phyloP scores from a whole-genome alignment of 2,113 vertebrate genomes.

The Phrynocephalus versicolor region DNA sequence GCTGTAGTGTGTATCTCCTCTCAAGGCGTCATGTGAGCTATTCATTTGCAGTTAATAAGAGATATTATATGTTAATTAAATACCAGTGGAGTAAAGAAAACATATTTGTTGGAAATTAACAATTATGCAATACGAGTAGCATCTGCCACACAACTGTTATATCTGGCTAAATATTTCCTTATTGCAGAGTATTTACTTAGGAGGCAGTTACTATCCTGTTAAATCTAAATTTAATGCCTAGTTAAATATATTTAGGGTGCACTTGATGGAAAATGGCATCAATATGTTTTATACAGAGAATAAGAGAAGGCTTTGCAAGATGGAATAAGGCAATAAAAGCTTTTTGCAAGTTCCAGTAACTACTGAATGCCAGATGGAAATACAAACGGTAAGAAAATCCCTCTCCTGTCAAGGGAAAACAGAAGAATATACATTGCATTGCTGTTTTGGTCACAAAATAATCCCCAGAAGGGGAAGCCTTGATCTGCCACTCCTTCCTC shows the following conservation, averaged over 20 bases:
- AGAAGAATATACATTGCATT: neutral
- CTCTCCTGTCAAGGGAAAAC: neutral
- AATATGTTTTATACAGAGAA: conserved; percentile 69
- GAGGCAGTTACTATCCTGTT: conserved; percentile 71
- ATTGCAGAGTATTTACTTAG: conserved; percentile 77
- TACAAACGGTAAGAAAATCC: neutral
- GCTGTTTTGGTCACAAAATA: conserved; percentile 2
- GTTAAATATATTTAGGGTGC: conserved; percentile 74
- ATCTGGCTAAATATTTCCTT: conserved; percentile 76
- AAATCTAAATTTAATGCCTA: conserved; percentile 79
- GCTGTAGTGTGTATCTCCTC: conserved; percentile 1
- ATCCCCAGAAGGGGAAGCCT: rapidly evolving
- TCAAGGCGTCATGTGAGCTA: conserved; percentile 35
- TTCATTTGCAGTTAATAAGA: conserved; percentile 61
- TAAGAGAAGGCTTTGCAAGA: conserved; percentile 46
- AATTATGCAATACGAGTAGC: conserved; percentile 66
- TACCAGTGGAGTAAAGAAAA: conserved; percentile 64
- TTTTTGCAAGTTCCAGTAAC: neutral
- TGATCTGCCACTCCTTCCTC: too few species aligned
- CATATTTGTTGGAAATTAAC: conserved; percentile 70
- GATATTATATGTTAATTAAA: conserved; percentile 71
- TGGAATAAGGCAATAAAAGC: conserved; percentile 40
- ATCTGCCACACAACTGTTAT: conserved; percentile 71
- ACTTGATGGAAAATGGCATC: conserved; percentile 73
- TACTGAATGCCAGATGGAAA: conserved; percentile 7